Conservation (phyloP, 1,140 invertebrate species). For the Brachionus paranguensis region DNA sequence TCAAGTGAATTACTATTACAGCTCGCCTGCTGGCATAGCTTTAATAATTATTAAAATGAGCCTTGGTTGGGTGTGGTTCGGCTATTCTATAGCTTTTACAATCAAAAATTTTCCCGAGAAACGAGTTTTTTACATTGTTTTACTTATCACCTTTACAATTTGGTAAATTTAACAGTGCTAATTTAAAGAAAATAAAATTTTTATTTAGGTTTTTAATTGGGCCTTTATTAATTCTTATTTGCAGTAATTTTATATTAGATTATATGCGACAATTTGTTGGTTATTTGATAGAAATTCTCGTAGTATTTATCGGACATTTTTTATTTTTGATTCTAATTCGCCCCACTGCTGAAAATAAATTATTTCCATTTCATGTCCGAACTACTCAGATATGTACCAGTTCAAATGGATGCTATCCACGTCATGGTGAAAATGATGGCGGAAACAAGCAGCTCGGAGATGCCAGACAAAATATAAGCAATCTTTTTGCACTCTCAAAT, state of each 20-base stretch:
- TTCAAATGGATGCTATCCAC: constrained; percentile 40
- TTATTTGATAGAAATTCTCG: constrained; percentile 66
- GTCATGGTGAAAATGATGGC: constrained; percentile 8
- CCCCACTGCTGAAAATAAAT: constrained; percentile 72
- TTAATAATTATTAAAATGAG: constrained; percentile 69
- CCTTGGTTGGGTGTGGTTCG: constrained; percentile 73
- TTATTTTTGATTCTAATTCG: constrained; percentile 67
- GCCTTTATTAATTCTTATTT: constrained; percentile 69
- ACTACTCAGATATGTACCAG: constrained; percentile 64
- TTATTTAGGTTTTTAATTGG: constrained; percentile 63
- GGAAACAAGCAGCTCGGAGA: background rate
- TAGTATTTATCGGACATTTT: constrained; percentile 67
- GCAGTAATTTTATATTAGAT: constrained; percentile 72
- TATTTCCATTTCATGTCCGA: constrained; percentile 77
- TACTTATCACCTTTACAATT: constrained; percentile 70
- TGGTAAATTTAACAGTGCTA: constrained; percentile 60
- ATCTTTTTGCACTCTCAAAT: background rate
- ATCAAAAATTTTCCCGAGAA: constrained; percentile 76
- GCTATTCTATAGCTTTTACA: constrained; percentile 72
- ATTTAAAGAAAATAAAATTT: background rate
- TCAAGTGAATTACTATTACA: constrained; percentile 77
- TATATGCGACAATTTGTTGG: constrained; percentile 78
- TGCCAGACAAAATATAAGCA: background rate
- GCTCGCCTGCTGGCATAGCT: constrained; percentile 77
- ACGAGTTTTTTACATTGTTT: constrained; percentile 64